Base-by-base conservation (phyloP, 92 coral and sea anemone species). In the Porites rus region DNA sequence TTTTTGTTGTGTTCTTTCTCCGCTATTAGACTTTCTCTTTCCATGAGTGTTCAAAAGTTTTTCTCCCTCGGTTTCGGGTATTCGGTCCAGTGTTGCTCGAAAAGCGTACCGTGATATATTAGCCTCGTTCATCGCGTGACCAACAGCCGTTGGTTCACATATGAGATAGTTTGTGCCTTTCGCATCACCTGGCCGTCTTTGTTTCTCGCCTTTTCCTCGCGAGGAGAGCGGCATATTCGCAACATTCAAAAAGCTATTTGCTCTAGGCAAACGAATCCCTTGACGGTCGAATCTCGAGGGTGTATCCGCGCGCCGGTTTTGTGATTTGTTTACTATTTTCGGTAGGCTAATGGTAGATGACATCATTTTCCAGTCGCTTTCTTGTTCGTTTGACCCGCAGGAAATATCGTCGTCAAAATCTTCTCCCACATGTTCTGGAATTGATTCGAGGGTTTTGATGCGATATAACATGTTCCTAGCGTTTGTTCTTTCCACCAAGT, bases 61-160 rank as follows among this genome's bases (percentile, higher is more conserved):
- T 17, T 80, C 85, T 28, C 85, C 85, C 7, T 80, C 56, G 53
- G 85, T 69, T 25, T 67, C 74, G 25, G 74, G 85, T 80, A 52
- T 25, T 53, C 85, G 52, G 2, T 80, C 76, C 52, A 68, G 52
- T 53, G 65, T 10, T 10, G 85, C 24, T 8, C 75, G 85, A 38
- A 68, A 69, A 8, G 85, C 67, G 67, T 80, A 80, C 54, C 66
- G 85, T 10, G 85, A 24, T 50, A 78, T 6, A 18, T 69, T 54
- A 19, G 17, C 38, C 6, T 24, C 75, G 52, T 51, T 17, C 22
- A 76, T 54, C 54, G 28, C 75, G 28, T 67, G 53, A 14, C 66
- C 66, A 10, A 21, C 52, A 80, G 56, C 28, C 28, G 75, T 7
- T 16, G 85, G 76, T 25, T 80, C 76, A 68, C 22, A 80, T 8